Evolutionary conservation across 2,888 invertebrate genomes (phyloP), one percentile per base, ranked within the genome.

Genomic region (Miltochrista miniata): DNA sequence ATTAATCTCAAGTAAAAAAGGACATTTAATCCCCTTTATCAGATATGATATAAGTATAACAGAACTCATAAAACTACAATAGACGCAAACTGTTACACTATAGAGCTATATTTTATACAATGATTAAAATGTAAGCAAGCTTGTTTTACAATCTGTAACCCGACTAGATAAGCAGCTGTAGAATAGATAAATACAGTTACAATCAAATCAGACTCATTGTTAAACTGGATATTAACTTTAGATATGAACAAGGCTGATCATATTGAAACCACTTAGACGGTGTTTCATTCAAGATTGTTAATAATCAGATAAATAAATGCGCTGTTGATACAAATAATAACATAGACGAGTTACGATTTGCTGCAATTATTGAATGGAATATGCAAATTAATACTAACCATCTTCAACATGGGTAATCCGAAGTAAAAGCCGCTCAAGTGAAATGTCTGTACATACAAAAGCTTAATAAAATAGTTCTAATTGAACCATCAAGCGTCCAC

Each of bases 401-500:
- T 74, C 74, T 90, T 90, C 76, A 90, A 81, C 90, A 90, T 90
- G 78, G 77, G 81, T 73, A 67, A 71, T 74, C 77, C 76, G 73
- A 58, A 67, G 68, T 62, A 64, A 67, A 58, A 72, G 67, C 70
- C 68, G 65, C 76, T 70, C 64, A 71, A 74, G 74, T 70, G 68
- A 72, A 69, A 64, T 65, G 61, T 63, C 66, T 67, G 74, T 74
- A 72, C 79, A 77, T 74, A 79, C 75, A 79, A 81, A 77, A 79
- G 75, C 74, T 78, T 75, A 77, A 66, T 77, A 79, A 76, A 84
- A 81, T 72, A 84, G 85, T 85, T 83, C 77, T 81, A 86, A 85
- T 83, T 82, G 76, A 87, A 85, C 81, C 79, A 82, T 83, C 81
- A 84, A 85, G 70, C 80, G 84, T 83, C 79, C 83, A 86, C 84